Evolutionary conservation across 2,113 vertebrate genomes (phyloP).

Genomic region (Prionailurus viverrinus): DNA sequence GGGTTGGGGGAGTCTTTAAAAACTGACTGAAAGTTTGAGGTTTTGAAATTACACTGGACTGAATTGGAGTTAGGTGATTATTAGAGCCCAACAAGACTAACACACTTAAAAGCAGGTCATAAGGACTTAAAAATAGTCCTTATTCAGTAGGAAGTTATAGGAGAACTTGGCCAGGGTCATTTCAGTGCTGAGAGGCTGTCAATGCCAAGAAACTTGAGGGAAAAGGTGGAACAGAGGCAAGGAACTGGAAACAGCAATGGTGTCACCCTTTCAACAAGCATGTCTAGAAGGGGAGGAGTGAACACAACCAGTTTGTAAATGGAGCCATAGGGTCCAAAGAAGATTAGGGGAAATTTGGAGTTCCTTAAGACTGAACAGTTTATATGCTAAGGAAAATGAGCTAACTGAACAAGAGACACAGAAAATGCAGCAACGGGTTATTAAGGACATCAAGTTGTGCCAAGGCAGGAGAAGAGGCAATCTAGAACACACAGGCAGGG

Average conservation of each 20-base stretch:
- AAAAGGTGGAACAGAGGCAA: not conserved
- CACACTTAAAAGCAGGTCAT: not conserved
- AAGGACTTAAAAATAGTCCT: not conserved
- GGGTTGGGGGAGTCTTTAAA: not conserved
- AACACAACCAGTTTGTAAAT: not conserved
- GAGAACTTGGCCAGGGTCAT: not conserved
- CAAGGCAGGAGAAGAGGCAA: fast-evolving
- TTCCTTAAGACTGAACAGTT: not conserved
- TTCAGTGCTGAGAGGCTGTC: not conserved
- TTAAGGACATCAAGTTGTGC: not conserved
- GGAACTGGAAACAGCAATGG: not conserved
- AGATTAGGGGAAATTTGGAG: not conserved
- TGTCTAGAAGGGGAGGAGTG: not conserved
- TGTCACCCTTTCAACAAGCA: not conserved
- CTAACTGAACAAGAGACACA: not conserved
- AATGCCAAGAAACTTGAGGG: not conserved
- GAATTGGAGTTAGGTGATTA: not conserved
- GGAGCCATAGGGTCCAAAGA: not conserved
- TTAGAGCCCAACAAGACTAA: not conserved
- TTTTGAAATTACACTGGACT: not conserved
- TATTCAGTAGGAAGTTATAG: not conserved
- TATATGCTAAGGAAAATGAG: not conserved
- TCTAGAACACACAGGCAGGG: not conserved
- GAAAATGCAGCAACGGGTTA: not conserved
- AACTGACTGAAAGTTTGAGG: not conserved